Base-by-base conservation (phyloP, 30 jellyfish, hydroid and myxozoan genomes). In the Haliclystus octoradiatus region DNA sequence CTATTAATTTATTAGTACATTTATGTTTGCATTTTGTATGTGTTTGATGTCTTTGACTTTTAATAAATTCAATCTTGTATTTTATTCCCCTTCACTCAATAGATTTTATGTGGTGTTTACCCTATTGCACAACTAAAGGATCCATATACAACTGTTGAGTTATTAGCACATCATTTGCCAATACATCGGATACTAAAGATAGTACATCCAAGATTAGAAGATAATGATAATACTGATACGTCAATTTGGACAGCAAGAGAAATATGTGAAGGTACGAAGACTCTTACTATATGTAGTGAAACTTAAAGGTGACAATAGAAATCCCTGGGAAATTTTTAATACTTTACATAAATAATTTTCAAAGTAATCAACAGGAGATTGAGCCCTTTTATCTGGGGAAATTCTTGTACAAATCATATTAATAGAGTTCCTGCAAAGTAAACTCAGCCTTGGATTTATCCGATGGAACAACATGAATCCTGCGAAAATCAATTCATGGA, bases 81-180 rank as follows among this genome's bases (percentile, higher is more conserved):
- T 57, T 5, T 26, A 4, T 12, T 57, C 13, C 26, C 7, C 23
- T 5, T 57, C 23, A 5, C 68, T n/a, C 12, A 12, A 5, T 57
- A 57, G 68, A 23, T 57, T 15, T 57, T 57, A 23, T n/a, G 63
- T 64, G 74, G 74, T 13, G 22, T 64, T 14, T 64, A 26, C 62
- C 74, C 74, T 12, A 64, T 64, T 5, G 65, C 74, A 12, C 74
- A 64, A 23, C 23, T 64, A 15, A n/a, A 31, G 23, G 74, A 64
- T 13, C 74, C 74, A 15, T 64, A 15, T 34, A 24, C 74, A 24
- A 19, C 67, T 12, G 74, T 64, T 3, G 74, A 23, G 28, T 64
- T 12, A 5, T 3, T 64, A 5, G 74, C 74, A 3, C 67, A n/a
- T 13, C 29, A 66, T n/a, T 12, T 27, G 9, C 25, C 29, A 23